Evolutionary conservation across 2,113 vertebrate genomes (phyloP).

Genomic region (Phaethornis superciliosus): DNA sequence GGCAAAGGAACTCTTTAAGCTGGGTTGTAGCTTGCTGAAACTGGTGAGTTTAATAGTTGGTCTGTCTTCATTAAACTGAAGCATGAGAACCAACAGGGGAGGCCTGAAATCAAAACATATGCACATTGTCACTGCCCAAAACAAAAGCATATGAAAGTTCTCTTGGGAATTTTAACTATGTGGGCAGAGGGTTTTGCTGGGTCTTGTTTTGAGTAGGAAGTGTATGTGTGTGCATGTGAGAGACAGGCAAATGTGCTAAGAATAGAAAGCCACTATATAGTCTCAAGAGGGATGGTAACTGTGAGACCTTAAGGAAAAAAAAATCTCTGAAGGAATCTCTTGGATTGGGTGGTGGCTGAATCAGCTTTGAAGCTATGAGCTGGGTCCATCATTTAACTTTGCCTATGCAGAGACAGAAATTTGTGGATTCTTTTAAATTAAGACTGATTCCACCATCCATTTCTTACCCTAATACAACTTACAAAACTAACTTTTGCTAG

Average conservation of each 20-base stretch:
- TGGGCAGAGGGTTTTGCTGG: slow-evolving; percentile 65
- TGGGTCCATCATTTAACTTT: neutral
- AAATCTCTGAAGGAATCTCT: neutral
- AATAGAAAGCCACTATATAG: slow-evolving; percentile 56
- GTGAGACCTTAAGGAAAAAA: neutral
- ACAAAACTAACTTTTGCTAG: neutral
- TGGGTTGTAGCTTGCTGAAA: slow-evolving; percentile 5
- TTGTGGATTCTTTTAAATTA: neutral
- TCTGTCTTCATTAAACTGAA: slow-evolving; percentile 44
- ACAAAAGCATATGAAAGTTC: slow-evolving; percentile 70
- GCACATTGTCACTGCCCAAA: slow-evolving; percentile 66
- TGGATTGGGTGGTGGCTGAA: neutral
- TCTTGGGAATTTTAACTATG: slow-evolving; percentile 56
- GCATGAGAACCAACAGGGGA: neutral
- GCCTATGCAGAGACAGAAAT: neutral
- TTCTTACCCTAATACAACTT: neutral
- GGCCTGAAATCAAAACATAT: slow-evolving; percentile 62
- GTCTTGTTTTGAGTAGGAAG: slow-evolving; percentile 65
- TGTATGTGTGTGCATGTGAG: neutral
- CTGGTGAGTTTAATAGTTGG: slow-evolving; percentile 10
- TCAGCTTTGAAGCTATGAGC: neutral
- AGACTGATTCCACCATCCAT: neutral
- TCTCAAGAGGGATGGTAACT: slow-evolving; percentile 31
- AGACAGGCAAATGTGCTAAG: slow-evolving; percentile 24
- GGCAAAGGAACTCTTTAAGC: neutral